Evolutionary conservation across 2,113 vertebrate species (phyloP).

Genomic region (Oreochromis aureus): DNA sequence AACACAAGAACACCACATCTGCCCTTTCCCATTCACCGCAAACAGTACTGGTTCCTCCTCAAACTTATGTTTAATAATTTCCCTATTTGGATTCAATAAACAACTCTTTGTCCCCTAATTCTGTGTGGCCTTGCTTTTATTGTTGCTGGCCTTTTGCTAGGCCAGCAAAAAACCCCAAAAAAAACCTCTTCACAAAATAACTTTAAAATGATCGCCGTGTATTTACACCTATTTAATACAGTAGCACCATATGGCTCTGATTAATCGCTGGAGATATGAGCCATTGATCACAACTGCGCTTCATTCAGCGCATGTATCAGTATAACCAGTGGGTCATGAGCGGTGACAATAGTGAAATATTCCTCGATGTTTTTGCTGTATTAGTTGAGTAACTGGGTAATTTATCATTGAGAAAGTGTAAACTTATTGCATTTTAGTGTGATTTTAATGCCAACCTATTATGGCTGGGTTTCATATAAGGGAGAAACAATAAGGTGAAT

Average conservation of each 20-base stretch:
- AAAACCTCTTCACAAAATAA: not conserved
- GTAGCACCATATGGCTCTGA: not conserved
- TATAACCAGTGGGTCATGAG: not conserved
- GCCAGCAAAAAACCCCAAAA: accelerated
- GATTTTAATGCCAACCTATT: conserved; percentile 17
- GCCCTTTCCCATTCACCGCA: not conserved
- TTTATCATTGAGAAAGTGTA: conserved; percentile 20
- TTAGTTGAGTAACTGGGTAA: conserved; percentile 8
- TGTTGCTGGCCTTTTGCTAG: not conserved
- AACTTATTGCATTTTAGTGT: not conserved
- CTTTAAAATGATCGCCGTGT: not conserved
- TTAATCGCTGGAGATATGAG: conserved; percentile 6
- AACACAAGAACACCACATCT: not conserved
- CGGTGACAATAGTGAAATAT: conserved; percentile 25
- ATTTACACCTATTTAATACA: not conserved
- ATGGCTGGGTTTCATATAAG: not conserved
- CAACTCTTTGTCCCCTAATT: not conserved
- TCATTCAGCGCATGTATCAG: not conserved
- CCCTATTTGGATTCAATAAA: not conserved
- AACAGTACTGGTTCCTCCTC: not conserved
- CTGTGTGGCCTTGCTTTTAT: not conserved
- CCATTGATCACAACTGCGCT: not conserved
- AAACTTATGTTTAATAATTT: not conserved
- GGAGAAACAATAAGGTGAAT: conserved; percentile 16
- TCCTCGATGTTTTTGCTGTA: conserved; percentile 4